Evolutionary conservation across 2,797 vertebrate species (phyloP), one percentile per base, ranked within the genome.

Genomic region (Streptopelia turtur): DNA sequence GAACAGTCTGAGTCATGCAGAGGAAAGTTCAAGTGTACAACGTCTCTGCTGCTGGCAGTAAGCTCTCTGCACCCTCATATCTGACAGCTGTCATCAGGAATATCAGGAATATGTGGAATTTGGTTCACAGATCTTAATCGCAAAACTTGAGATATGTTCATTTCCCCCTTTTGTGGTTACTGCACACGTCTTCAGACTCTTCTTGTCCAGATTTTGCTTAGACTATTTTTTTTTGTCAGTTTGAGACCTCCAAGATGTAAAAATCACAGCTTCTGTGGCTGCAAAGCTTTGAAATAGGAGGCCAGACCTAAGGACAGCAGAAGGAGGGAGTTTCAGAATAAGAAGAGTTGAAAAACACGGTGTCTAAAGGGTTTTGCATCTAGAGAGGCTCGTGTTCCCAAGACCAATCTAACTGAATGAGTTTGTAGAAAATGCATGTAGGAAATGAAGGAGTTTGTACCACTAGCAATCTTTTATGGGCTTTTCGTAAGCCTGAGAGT

Each of bases 1-100:
- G 45, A 94, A 82, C 22, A 59, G 35, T 60, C 17, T 76, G 49
- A 83, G 33, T 79, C 65, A 82, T 70, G 28, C 74, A 74, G 86
- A 76, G 81, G 39, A 93, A 95, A 90, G 92, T 93, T 95, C 83
- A 94, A 94, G 70, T 17, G 12, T 45, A 50, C 24, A 16, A 95
- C 41, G 70, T 84, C 66, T 72, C 77, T 78, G 25, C 28, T 93
- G 64, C 53, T 90, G 68, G 53, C 27, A 35, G 11, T 2, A 47
- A n/a, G 22, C n/a, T 22, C 75, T 84, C 53, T 50, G 61, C 21
- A 41, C 27, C 9, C 2, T 60, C 4, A 4, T 39, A 25, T 94
- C 82, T 83, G 60, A 74, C 60, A 94, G 33, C 41, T 55, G 88
- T 85, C 59, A 70, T 89, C 5, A 10, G 63, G 47, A 93, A 92